Evolutionary conservation across 2,113 vertebrate genomes (phyloP).

Genomic region (Turdus rufiventris): DNA sequence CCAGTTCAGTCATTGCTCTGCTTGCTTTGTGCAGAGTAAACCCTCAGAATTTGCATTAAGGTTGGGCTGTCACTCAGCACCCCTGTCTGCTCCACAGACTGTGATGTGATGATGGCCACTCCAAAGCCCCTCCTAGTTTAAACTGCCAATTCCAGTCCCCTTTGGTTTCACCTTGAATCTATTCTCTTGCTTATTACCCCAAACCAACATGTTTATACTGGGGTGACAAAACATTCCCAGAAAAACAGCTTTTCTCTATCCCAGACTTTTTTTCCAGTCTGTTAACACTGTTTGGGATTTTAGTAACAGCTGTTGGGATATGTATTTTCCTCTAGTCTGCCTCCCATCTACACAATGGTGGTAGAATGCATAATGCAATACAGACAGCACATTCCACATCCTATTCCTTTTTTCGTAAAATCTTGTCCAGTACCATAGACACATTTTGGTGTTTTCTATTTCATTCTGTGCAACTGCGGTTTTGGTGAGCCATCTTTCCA

Average conservation of each 20-base stretch:
- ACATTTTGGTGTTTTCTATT: background rate
- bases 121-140: background rate
- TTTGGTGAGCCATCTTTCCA: background rate
- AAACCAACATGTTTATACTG: background rate
- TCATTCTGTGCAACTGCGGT: background rate
- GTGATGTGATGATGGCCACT: background rate
- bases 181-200: background rate
- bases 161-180: background rate
- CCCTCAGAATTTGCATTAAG: background rate
- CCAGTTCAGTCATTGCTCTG: background rate
- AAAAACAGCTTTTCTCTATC: background rate
- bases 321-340: background rate
- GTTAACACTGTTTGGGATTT: background rate
- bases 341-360: background rate
- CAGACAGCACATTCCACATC: accelerated
- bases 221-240: background rate
- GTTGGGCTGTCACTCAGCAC: background rate
- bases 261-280: background rate
- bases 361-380: background rate
- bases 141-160: background rate
- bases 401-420: background rate
- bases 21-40: background rate
- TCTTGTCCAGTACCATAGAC: background rate
- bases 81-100: background rate
- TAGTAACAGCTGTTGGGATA: background rate